Evolutionary conservation across 2,888 invertebrate genomes (phyloP).

Genomic region (Heliconius sara): DNA sequence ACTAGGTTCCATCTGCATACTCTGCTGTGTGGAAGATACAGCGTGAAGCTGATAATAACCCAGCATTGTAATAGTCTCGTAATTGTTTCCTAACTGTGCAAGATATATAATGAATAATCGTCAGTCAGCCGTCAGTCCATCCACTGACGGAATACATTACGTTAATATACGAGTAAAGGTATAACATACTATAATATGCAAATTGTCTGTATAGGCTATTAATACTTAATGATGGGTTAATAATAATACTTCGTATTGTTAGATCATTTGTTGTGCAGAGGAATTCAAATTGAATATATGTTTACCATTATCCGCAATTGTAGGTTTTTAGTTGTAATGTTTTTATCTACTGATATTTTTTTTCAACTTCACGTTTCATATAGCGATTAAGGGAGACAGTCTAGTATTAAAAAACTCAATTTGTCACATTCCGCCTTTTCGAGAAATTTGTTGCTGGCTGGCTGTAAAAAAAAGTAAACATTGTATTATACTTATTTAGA

Average conservation of each 20-base stretch:
- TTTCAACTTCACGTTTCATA: too few relatives aligned
- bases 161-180: neutral
- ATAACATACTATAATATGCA: conserved; percentile 7
- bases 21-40: too few relatives aligned
- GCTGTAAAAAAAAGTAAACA: too few relatives aligned
- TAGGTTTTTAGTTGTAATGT: too few relatives aligned
- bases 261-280: neutral
- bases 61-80: conserved; percentile 2
- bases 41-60: neutral
- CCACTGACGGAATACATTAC: conserved; percentile 30
- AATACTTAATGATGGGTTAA: conserved; percentile 1
- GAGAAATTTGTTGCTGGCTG: too few relatives aligned
- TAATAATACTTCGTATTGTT: neutral
- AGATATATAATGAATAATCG: conserved; percentile 34
- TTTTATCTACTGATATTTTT: too few relatives aligned
- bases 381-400: too few relatives aligned
- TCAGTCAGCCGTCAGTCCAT: conserved; percentile 35
- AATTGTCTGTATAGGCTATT: conserved; percentile 19
- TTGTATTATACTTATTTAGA: too few relatives aligned
- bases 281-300: neutral
- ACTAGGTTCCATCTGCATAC: too few relatives aligned
- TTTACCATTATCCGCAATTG: neutral
- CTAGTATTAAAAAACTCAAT: too few relatives aligned
- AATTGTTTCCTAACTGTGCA: conserved; percentile 10
- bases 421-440: too few relatives aligned